Conservation (phyloP, 2,888 invertebrate genomes). For the Cataglyphis albicans region DNA sequence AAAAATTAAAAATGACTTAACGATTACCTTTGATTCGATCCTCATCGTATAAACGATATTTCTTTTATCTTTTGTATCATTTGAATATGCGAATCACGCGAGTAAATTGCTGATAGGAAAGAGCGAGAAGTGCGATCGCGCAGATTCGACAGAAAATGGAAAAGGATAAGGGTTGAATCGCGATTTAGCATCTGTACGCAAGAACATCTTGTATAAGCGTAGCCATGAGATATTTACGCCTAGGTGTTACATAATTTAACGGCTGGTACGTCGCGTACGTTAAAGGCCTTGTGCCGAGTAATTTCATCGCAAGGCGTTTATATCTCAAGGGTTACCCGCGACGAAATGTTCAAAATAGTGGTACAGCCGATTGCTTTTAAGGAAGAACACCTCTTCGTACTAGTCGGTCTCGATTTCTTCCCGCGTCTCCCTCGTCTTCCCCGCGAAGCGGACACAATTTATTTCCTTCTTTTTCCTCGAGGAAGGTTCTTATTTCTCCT, state of each 20-base stretch:
- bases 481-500: constrained; percentile 34
- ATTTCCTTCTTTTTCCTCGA: constrained; percentile 32
- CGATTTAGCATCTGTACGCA: constrained; percentile 79
- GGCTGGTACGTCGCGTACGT: constrained; percentile 80
- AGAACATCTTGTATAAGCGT: constrained; percentile 76
- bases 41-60: background rate
- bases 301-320: constrained; percentile 82
- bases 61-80: background rate
- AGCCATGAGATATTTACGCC: constrained; percentile 79
- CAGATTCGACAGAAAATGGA: constrained; percentile 14
- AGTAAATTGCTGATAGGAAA: constrained; percentile 61
- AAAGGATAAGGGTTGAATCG: constrained; percentile 63
- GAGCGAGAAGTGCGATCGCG: background rate
- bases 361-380: constrained; percentile 85
- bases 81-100: constrained; percentile 20
- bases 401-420: constrained; percentile 56
- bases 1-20: no score
- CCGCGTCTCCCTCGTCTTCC: constrained; percentile 1
- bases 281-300: constrained; percentile 78
- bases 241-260: constrained; percentile 83
- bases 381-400: constrained; percentile 69
- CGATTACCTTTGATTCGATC: no score
- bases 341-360: constrained; percentile 83
- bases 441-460: constrained; percentile 25
- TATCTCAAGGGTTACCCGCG: constrained; percentile 80